These are phyloP conservation scores for Ivindomyrus marchei DNA, from an alignment of 2,113 vertebrate genomes.

Conservation along the genomic window DNA sequence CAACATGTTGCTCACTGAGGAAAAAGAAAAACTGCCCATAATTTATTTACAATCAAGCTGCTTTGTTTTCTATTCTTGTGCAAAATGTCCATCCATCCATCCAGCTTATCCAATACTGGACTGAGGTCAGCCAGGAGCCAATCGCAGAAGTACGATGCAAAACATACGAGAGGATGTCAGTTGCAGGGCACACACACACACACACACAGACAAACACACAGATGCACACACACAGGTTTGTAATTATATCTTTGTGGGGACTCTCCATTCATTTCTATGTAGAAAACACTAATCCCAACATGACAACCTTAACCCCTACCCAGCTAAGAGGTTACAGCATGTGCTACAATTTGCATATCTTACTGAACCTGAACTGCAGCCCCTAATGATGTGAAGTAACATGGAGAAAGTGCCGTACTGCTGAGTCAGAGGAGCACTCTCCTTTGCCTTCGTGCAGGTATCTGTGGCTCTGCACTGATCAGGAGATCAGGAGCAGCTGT, in stretches of 20 bases:
- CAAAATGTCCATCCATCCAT: not conserved
- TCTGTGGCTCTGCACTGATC: not conserved
- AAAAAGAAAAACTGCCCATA: not conserved
- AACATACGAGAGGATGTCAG: not conserved
- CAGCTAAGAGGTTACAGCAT: not conserved
- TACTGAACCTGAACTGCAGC: not conserved
- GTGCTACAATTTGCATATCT: not conserved
- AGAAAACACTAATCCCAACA: no score
- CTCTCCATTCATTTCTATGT: no score
- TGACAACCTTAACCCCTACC: no score
- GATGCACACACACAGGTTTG: not conserved
- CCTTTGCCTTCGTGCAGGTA: not conserved
- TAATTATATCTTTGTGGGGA: no score
- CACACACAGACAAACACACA: not conserved
- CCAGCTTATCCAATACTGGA: not conserved
- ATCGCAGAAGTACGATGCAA: not conserved
- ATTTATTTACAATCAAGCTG: slow-evolving; percentile 1
- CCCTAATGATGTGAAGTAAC: not conserved
- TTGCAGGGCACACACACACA: not conserved
- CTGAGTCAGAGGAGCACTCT: not conserved
- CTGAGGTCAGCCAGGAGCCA: not conserved
- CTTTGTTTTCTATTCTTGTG: not conserved
- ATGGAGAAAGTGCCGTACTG: not conserved
- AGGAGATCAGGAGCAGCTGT: not conserved
- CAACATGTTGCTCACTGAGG: not conserved